Base-by-base conservation (phyloP, 2,797 vertebrate genomes). In the Eospalax fontanierii region DNA sequence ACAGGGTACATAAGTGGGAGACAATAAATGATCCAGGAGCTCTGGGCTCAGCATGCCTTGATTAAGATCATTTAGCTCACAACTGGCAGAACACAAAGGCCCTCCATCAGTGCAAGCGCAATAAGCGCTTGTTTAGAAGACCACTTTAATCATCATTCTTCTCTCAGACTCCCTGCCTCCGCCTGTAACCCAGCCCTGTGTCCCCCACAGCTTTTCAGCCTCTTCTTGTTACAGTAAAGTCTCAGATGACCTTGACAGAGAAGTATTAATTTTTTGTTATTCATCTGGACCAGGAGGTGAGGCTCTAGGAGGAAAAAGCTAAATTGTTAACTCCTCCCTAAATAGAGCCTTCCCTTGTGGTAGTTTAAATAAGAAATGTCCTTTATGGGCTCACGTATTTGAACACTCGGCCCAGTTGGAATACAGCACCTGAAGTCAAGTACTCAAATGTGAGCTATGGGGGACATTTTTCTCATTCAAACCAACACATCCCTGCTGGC, bases 1-100 rank as follows among this genome's bases (percentile, higher is more conserved):
- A 98, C 98, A 94, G 98, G 21, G 93, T 95, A 87, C 38, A 11
- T 95, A 96, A 93, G 71, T 87, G 68, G 65, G 65, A 95, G 78
- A 88, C 68, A 90, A 90, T 85, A 95, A 95, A 89, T 95, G 94
- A 87, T 88, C 74, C 46, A 35, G 86, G 81, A 96, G 81, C 96
- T 86, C 89, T 33, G 54, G 57, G 87, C 89, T 86, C 96, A 92
- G 95, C 87, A 73, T 0, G 18, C 43, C 89, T 90, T 93, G 94
- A 95, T 95, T 95, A 91, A 90, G 88, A 88, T 90, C 94, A 78
- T 93, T 96, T 93, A 95, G 94, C 82, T 96, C 71, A 2, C 65
- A 84, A 88, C 89, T 40, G 78, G 54, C 79, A 83, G 93, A 81
- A 88, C 50, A 16, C 94, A 92, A 71, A 95, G 89, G 59, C 83